These are phyloP conservation scores for Telmatherina bonti DNA, from an alignment of 2,797 vertebrate species.

Conservation along the genomic window DNA sequence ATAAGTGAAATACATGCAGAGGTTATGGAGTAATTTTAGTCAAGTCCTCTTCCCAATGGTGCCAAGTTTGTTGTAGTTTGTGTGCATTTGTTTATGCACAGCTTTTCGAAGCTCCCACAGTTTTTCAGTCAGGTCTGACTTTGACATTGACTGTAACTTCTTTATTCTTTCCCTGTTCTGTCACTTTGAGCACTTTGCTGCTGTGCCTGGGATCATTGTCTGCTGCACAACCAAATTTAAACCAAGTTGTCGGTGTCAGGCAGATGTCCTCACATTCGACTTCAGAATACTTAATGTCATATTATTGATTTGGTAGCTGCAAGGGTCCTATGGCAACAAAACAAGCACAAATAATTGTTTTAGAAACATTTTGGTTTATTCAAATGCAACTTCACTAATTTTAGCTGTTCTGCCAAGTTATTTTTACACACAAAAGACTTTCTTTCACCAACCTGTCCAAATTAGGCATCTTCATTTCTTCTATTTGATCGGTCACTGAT, in stretches of 20 bases:
- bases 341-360: background rate
- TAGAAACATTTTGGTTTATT: background rate
- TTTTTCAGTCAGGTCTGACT: background rate
- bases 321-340: background rate
- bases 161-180: background rate
- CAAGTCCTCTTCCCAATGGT: no score
- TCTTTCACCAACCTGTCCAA: background rate
- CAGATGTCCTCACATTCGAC: slow-evolving; percentile 1
- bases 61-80: background rate
- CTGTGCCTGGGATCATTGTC: background rate
- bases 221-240: background rate
- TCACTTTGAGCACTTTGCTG: background rate
- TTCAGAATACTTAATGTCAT: background rate
- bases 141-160: background rate
- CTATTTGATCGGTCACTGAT: background rate
- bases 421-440: background rate
- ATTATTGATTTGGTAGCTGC: background rate
- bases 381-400: background rate
- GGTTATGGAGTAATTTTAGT: no score
- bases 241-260: background rate
- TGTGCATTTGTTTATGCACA: background rate
- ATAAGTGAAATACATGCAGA: no score
- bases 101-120: background rate
- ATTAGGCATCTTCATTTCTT: background rate
- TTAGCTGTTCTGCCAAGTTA: background rate